A percentile compares a stretch with the other conserved stretches of the same genome.
Conservation (phyloP, 1,140 invertebrate genomes). For the Paracyclopina nana region DNA sequence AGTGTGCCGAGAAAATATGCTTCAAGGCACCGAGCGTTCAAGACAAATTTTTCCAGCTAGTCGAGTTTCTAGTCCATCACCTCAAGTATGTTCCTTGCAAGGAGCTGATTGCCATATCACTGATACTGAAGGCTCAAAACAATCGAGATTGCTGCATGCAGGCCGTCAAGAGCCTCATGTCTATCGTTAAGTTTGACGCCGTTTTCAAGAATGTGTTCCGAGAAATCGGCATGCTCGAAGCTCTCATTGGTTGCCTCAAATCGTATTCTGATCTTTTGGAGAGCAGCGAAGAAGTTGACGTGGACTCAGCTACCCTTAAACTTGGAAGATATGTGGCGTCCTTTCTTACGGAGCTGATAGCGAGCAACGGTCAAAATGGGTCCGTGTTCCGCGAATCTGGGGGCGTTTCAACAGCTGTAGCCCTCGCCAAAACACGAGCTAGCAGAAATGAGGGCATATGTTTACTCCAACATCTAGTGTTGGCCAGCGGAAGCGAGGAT, state of each 20-base stretch:
- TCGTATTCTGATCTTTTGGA: constrained; percentile 59
- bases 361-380: constrained; percentile 62
- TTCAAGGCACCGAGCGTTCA: constrained; percentile 49
- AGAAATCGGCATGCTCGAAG: constrained; percentile 91
- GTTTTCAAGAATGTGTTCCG: constrained; percentile 95
- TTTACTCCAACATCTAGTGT: constrained; percentile 54
- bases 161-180: constrained; percentile 68
- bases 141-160: constrained; percentile 57
- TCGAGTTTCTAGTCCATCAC: constrained; percentile 92
- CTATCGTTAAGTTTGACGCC: constrained; percentile 47
- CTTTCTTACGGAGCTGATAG: constrained; percentile 67
- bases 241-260: constrained; percentile 78
- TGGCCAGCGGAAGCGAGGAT: constrained; percentile 77
- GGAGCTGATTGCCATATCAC: constrained; percentile 85
- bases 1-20: constrained; percentile 88
- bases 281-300: constrained; percentile 55
- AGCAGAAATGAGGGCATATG: constrained; percentile 57
- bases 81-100: constrained; percentile 97
- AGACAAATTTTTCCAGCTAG: constrained; percentile 80
- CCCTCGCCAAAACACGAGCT: constrained; percentile 61
- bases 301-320: too few species aligned
- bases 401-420: constrained; percentile 70
- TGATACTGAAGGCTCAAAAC: constrained; percentile 62
- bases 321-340: too few species aligned
- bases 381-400: constrained; percentile 79